Evolutionary conservation across 2,888 invertebrate genomes (phyloP).

Genomic region (Spodoptera exigua): DNA sequence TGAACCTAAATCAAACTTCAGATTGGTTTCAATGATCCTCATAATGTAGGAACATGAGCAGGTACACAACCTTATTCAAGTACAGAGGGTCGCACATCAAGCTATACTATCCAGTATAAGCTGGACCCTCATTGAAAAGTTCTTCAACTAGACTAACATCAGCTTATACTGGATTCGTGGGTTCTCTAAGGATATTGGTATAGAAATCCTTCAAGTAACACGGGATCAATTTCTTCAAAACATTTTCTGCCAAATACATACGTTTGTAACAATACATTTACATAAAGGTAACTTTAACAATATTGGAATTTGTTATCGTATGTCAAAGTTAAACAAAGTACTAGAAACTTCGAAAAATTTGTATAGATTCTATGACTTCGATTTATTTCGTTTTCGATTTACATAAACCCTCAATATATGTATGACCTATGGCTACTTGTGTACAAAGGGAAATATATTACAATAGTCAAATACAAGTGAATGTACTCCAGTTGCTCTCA

Average conservation of each 20-base stretch:
- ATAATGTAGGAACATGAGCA: slow-evolving; percentile 18
- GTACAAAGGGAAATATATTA: no score
- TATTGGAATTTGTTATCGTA: slow-evolving; percentile 43
- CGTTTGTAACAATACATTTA: slow-evolving; percentile 45
- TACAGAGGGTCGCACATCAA: slow-evolving; percentile 1
- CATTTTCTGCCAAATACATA: slow-evolving; percentile 33
- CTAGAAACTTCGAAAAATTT: slow-evolving; percentile 34
- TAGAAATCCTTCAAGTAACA: slow-evolving; percentile 48
- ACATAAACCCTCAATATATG: slow-evolving; percentile 15
- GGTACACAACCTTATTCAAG: slow-evolving; percentile 27
- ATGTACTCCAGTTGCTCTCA: no score
- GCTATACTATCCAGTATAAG: no score
- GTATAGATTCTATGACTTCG: slow-evolving; percentile 32
- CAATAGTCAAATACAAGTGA: no score
- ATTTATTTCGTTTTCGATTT: slow-evolving; percentile 23
- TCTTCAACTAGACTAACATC: no score
- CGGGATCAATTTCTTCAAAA: slow-evolving; percentile 48
- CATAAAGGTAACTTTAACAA: slow-evolving; percentile 51
- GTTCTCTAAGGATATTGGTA: not conserved
- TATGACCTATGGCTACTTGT: not conserved
- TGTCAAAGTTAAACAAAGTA: slow-evolving; percentile 48
- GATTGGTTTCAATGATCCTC: slow-evolving; percentile 9
- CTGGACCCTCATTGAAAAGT: no score
- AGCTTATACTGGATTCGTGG: no score
- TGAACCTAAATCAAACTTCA: slow-evolving; percentile 23